phyloP scores from a whole-genome alignment of 2,113 vertebrate genomes.

The Prochilodus magdalenae region DNA sequence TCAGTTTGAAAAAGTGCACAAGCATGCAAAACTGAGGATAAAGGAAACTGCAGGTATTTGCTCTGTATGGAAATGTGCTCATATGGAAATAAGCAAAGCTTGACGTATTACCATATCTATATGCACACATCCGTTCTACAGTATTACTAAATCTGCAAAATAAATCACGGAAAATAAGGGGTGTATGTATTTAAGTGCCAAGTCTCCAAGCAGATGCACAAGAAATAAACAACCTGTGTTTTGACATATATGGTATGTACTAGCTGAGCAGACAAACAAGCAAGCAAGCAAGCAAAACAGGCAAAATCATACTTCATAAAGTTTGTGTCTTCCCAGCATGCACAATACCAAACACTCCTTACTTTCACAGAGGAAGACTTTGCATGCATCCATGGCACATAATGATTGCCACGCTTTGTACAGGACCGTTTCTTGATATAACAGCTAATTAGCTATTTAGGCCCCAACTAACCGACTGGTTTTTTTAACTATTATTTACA shows the following conservation, averaged over 20 bases:
- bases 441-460: too few relatives aligned
- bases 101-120: neutral
- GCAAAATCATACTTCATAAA: too few relatives aligned
- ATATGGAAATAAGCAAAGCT: slow-evolving; percentile 1
- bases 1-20: slow-evolving; percentile 8
- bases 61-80: slow-evolving; percentile 2
- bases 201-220: neutral
- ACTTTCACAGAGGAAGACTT: too few relatives aligned
- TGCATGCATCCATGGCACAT: too few relatives aligned
- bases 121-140: neutral
- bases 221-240: neutral
- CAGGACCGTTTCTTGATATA: too few relatives aligned
- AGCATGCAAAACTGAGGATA: neutral
- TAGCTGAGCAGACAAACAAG: neutral
- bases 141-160: neutral
- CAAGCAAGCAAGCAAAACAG: too few relatives aligned
- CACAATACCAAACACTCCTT: too few relatives aligned
- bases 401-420: too few relatives aligned
- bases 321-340: too few relatives aligned
- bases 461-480: too few relatives aligned
- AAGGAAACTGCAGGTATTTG: neutral
- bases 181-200: neutral
- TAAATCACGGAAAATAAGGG: neutral
- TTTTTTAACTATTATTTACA: too few relatives aligned
- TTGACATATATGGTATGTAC: neutral